phyloP scores from a whole-genome alignment of 2,797 vertebrate genomes.

The Phaenicophaeus curvirostris region DNA sequence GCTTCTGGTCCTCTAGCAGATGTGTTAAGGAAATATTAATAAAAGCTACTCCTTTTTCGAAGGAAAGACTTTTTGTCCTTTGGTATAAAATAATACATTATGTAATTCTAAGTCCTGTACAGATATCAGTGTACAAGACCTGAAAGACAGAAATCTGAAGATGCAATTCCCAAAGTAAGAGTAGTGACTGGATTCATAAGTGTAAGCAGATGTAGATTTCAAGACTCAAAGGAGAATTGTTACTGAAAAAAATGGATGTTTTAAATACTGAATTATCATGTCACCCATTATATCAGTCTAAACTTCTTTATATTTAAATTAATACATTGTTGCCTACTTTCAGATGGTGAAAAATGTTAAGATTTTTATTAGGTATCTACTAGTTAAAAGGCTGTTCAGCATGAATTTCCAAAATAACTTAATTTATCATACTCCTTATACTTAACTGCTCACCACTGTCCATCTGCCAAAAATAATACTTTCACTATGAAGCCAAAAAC shows the following conservation, averaged over 20 bases:
- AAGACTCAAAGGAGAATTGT: neutral
- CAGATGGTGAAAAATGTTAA: neutral
- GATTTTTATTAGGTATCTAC: neutral
- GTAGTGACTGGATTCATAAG: neutral
- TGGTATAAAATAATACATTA: neutral
- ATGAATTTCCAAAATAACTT: neutral
- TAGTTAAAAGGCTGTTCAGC: neutral
- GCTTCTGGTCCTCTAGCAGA: neutral
- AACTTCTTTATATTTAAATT: neutral
- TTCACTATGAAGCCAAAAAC: neutral
- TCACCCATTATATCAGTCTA: neutral
- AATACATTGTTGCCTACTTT: neutral
- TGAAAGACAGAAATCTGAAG: neutral
- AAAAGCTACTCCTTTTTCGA: neutral
- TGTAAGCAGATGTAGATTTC: neutral
- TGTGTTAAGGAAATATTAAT: neutral
- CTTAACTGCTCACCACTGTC: neutral
- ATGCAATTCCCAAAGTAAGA: neutral
- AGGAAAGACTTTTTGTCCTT: neutral
- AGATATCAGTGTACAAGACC: neutral
- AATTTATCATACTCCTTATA: neutral
- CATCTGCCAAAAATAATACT: slow-evolving; percentile 14
- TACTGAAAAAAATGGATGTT: neutral
- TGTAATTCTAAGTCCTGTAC: neutral
- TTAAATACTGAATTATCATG: neutral